Evolutionary conservation across 1,140 invertebrate genomes (phyloP).

Genomic region (Gonatopus flavifemur): DNA sequence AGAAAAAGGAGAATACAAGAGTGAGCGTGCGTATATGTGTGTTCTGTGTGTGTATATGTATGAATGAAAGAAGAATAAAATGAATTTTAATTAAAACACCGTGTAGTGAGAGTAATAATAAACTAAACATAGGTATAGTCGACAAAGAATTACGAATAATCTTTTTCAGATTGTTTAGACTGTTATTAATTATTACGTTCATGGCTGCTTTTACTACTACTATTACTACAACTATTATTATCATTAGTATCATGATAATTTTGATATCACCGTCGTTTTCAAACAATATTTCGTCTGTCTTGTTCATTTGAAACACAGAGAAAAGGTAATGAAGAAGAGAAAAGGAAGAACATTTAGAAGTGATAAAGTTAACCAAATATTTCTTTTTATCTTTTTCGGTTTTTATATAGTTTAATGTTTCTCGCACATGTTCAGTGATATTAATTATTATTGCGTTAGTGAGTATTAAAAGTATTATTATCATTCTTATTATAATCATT

Average conservation of each 20-base stretch:
- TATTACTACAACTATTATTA: constrained; percentile 35
- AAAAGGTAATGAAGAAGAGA: too few relatives aligned
- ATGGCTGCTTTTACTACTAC: constrained; percentile 40
- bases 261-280: constrained; percentile 1
- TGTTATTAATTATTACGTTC: constrained; percentile 32
- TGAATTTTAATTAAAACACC: constrained; percentile 53
- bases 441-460: constrained; percentile 21
- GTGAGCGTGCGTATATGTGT: constrained; percentile 21
- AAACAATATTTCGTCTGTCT: neutral
- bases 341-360: too few relatives aligned
- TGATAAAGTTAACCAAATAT: neutral
- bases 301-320: too few relatives aligned
- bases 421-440: constrained; percentile 8
- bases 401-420: neutral
- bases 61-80: constrained; percentile 19
- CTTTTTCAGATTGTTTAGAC: constrained; percentile 25
- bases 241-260: constrained; percentile 23
- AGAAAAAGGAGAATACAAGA: constrained; percentile 2
- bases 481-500: constrained; percentile 28
- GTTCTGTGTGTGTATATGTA: too few relatives aligned
- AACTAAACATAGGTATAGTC: constrained; percentile 48
- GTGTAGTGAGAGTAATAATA: constrained; percentile 56
- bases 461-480: too few relatives aligned
- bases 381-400: neutral
- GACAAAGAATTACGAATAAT: constrained; percentile 45